Evolutionary conservation across 2,113 vertebrate species (phyloP), one percentile per base, ranked within the genome.

Genomic region (Vimba vimba): DNA sequence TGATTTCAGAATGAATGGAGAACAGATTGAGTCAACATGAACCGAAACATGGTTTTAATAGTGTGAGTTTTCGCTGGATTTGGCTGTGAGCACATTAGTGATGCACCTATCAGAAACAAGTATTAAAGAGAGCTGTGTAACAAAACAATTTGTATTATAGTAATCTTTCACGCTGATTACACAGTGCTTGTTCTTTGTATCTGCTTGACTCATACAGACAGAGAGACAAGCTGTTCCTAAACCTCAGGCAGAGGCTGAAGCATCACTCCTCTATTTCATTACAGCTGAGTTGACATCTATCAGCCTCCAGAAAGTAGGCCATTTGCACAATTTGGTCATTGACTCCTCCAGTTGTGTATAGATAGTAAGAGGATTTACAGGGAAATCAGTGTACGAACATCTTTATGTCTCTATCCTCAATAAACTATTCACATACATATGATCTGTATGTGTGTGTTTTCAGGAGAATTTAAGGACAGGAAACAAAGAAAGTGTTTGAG

Each of bases 161-260:
- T 25, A 25, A 15, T 75, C 6, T 8, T 75, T 15, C n/a, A 50
- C 27, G 43, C 71, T 17, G 43, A 43, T 64, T 64, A 12, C 11
- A 13, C 25, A 27, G 60, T 64, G 60, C 4, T 43, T 11, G 68
- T 43, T 43, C 12, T 75, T 50, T 50, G 45, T 8, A 36, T 52
- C 23, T 43, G 69, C 10, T 25, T 33, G 79, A 33, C 43, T 80
- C 78, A 80, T 15, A 25, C n/a, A 27, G 60, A 27, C 10, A 27
- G n/a, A n/a, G 43, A 64, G 25, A 15, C 79, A 21, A 64, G 21
- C 36, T 73, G 64, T 82, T 19, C 79, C 64, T 33, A 23, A 27
- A 82, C 80, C 64, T 71, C 25, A 82, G 80, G 64, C 79, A 66
- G 3, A 45, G 55, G 55, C 79, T 66, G 15, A 82, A 69, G 45